Conservation (phyloP, 2,113 vertebrate species). For the Heterotilapia buettikoferi region DNA sequence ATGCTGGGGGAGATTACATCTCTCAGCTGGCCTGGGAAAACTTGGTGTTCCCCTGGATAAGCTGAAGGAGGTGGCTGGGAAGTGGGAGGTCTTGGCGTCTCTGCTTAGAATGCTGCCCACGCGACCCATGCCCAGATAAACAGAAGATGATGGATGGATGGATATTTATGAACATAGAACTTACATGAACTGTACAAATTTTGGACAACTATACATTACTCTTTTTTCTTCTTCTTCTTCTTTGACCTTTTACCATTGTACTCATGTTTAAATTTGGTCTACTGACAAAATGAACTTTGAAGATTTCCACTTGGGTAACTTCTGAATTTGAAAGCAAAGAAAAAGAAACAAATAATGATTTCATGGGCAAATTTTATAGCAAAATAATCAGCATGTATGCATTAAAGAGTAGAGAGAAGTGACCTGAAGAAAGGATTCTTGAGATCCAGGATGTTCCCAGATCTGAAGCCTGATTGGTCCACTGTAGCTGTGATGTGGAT, state of each 20-base stretch:
- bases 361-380: background rate
- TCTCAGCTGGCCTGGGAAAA: background rate
- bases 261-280: background rate
- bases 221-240: no score
- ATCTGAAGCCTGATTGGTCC: constrained; percentile 79
- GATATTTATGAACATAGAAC: background rate
- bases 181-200: background rate
- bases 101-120: background rate
- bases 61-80: background rate
- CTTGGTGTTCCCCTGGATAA: background rate
- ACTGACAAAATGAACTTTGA: background rate
- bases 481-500: constrained; percentile 76
- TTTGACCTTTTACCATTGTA: background rate
- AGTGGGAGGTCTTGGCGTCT: background rate
- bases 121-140: background rate
- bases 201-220: no score
- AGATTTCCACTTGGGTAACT: background rate
- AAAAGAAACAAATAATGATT: background rate
- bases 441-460: constrained; percentile 75
- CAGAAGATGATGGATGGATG: background rate
- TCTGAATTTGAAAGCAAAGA: background rate
- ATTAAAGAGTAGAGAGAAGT: background rate
- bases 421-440: constrained; percentile 79
- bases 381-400: background rate
- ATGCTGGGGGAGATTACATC: background rate